Evolutionary conservation across 30 jellyfish, hydroid and myxozoan genomes (phyloP).

Genomic region (Aurelia coerulea): DNA sequence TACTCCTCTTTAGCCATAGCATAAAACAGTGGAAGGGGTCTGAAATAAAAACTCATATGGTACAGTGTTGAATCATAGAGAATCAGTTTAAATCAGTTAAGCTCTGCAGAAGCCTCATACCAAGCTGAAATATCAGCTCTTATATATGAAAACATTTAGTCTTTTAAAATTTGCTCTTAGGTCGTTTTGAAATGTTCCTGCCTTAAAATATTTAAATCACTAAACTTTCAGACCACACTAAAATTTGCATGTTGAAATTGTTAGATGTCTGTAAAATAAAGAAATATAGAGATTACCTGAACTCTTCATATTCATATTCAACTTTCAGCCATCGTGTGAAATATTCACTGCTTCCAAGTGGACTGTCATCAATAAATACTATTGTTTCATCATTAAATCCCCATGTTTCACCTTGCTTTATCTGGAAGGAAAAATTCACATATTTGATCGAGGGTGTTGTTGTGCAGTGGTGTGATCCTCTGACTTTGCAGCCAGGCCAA

Average conservation of each 20-base stretch:
- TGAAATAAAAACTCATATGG: neutral
- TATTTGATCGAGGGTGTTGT: neutral
- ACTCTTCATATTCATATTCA: conserved; percentile 76
- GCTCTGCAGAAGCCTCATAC: neutral
- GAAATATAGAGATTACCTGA: conserved; percentile 49
- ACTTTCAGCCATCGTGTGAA: conserved; percentile 57
- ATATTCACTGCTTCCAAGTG: conserved; percentile 72
- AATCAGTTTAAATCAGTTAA: neutral
- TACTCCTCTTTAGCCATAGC: conserved; percentile 94
- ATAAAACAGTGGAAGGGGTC: conserved; percentile 88
- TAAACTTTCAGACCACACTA: no score
- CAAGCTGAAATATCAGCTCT: no score
- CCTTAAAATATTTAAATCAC: no score
- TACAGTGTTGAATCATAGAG: neutral
- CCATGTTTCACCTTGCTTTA: conserved; percentile 71
- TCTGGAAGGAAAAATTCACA: conserved; percentile 8
- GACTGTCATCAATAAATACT: conserved; percentile 60
- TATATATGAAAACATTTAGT: no score
- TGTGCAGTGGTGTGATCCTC: no score
- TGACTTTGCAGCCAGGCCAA: no score
- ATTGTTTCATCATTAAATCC: conserved; percentile 70
- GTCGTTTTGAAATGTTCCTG: no score
- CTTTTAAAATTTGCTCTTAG: no score
- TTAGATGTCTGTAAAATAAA: no score
- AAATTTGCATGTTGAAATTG: no score